These are phyloP conservation scores for Bicyclus anynana DNA, from an alignment of 1,140 invertebrate species.

Conservation along the genomic window DNA sequence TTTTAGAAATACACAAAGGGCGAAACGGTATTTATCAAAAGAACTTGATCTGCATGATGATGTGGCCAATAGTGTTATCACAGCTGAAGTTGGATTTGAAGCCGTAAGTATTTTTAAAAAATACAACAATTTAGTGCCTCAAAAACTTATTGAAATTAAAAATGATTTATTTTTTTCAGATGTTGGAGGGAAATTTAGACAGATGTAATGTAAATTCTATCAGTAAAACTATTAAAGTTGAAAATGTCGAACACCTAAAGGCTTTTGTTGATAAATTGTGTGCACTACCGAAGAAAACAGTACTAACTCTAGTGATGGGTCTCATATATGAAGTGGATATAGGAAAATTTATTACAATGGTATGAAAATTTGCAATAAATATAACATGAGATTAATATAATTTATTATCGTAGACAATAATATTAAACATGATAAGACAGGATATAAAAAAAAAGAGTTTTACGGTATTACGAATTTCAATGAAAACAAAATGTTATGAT, in stretches of 20 bases:
- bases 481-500: no score
- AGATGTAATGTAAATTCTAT: constrained; percentile 47
- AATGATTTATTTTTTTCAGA: constrained; percentile 35
- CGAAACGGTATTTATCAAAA: constrained; percentile 58
- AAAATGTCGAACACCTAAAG: constrained; percentile 35
- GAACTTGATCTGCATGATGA: constrained; percentile 55
- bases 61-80: constrained; percentile 66
- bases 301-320: constrained; percentile 51
- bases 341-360: constrained; percentile 67
- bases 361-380: constrained; percentile 31
- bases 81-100: constrained; percentile 74
- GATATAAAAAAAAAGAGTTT: no score
- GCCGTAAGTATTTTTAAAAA: constrained; percentile 66
- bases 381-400: no score
- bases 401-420: no score
- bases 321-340: constrained; percentile 57
- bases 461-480: no score
- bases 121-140: neutral
- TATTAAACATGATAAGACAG: no score
- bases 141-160: neutral
- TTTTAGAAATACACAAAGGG: constrained; percentile 71
- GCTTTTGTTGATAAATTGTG: constrained; percentile 45
- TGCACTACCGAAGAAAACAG: constrained; percentile 30
- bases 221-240: constrained; percentile 34
- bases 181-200: constrained; percentile 44